Conservation (phyloP, 2,797 vertebrate species). For the Notoglanidium macrostoma region DNA sequence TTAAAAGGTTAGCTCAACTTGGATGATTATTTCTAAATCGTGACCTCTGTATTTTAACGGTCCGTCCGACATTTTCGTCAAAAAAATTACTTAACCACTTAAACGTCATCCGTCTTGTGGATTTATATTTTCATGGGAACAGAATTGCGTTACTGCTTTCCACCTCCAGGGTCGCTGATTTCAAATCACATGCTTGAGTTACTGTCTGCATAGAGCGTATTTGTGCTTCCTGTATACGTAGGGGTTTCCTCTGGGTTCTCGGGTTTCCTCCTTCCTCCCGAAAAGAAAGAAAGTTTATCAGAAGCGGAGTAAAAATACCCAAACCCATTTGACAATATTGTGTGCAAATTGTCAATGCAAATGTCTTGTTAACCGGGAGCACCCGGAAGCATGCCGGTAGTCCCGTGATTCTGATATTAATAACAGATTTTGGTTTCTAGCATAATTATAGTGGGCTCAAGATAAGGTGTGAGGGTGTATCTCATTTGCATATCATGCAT, state of each 20-base stretch:
- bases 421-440: neutral
- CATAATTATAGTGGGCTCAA: neutral
- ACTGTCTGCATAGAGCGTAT: neutral
- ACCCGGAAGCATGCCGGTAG: neutral
- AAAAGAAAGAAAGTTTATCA: neutral
- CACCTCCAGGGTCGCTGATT: neutral
- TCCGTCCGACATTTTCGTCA: neutral
- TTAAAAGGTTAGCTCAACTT: constrained; percentile 11
- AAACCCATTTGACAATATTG: neutral
- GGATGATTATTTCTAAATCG: neutral
- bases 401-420: neutral
- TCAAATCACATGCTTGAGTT: neutral
- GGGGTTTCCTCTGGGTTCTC: neutral
- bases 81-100: neutral
- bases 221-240: too few species aligned
- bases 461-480: too few species aligned
- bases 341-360: too few species aligned
- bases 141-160: neutral
- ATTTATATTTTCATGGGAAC: neutral
- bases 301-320: neutral
- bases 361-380: neutral
- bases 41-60: neutral
- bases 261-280: neutral
- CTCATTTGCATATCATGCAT: constrained; percentile 5
- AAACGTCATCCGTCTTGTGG: neutral